Percentiles rank a stretch among this genome's conserved stretches.
phyloP scores from a whole-genome alignment of 2,888 invertebrate species.

The Gastrophysa polygoni region DNA sequence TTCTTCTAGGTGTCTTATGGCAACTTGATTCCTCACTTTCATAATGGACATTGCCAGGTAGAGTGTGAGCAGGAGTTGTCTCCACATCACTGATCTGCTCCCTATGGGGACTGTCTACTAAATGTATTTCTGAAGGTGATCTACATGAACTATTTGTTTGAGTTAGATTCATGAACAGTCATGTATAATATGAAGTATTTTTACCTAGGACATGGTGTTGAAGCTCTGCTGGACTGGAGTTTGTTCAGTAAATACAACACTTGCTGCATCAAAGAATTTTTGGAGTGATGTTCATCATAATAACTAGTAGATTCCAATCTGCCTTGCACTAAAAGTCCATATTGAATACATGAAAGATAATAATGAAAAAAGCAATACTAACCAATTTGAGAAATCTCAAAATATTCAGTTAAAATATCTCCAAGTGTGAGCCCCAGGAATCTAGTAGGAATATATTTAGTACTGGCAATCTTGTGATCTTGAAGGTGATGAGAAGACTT shows the following conservation, averaged over 20 bases:
- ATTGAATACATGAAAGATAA: not conserved
- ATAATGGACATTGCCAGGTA: slow-evolving; percentile 42
- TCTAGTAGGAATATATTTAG: slow-evolving; percentile 51
- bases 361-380: slow-evolving; percentile 24
- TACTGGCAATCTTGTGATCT: slow-evolving; percentile 40
- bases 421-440: slow-evolving; percentile 50
- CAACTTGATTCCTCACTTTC: slow-evolving; percentile 24
- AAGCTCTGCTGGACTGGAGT: slow-evolving; percentile 29
- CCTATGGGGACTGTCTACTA: slow-evolving; percentile 26
- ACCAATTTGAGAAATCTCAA: slow-evolving; percentile 53
- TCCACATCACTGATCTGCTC: slow-evolving; percentile 41
- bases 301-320: slow-evolving; percentile 51
- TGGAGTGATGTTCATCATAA: slow-evolving; percentile 41
- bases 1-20: slow-evolving; percentile 25
- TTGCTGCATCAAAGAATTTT: slow-evolving; percentile 45
- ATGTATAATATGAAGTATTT: not conserved
- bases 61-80: slow-evolving; percentile 42
- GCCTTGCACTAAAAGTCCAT: slow-evolving; percentile 49
- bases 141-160: slow-evolving; percentile 21
- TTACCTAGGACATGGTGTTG: slow-evolving; percentile 41
- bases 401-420: slow-evolving; percentile 54
- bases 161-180: not conserved
- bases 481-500: slow-evolving; percentile 46
- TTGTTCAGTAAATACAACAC: slow-evolving; percentile 49
- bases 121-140: slow-evolving; percentile 30